Percentiles rank a stretch among this genome's conserved stretches.
These are phyloP conservation scores for Tinea trinotella DNA, from an alignment of 2,888 invertebrate species.

Conservation along the genomic window DNA sequence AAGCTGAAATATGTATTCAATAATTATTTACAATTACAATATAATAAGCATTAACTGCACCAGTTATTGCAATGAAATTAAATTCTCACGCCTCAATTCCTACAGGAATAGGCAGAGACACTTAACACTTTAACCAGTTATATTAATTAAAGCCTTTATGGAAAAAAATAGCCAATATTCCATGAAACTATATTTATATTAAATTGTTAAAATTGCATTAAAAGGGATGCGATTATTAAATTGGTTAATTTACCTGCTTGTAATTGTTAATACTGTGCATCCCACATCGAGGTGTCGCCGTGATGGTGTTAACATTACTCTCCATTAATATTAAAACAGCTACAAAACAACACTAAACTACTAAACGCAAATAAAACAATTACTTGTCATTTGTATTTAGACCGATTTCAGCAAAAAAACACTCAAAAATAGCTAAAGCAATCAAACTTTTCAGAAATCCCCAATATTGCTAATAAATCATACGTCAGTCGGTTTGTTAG, in stretches of 20 bases:
- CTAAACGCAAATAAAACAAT: conserved; percentile 15
- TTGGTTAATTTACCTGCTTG: neutral
- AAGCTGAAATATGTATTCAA: too few species aligned
- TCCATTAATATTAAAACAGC: neutral
- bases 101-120: too few species aligned
- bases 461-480: neutral
- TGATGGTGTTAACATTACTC: neutral
- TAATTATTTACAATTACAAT: too few species aligned
- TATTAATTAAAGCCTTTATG: too few species aligned
- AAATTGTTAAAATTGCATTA: too few species aligned
- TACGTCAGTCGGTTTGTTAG: neutral
- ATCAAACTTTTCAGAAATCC: neutral
- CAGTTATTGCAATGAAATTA: too few species aligned
- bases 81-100: too few species aligned
- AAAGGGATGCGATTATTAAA: conserved; percentile 2
- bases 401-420: neutral
- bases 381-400: conserved; percentile 12
- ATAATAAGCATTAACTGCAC: too few species aligned
- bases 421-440: neutral
- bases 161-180: too few species aligned
- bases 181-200: too few species aligned
- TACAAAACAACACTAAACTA: neutral
- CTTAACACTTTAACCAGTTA: too few species aligned
- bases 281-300: neutral
- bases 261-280: neutral